Evolutionary conservation across 2,113 vertebrate species (phyloP).

Genomic region (Meleagris gallopavo): DNA sequence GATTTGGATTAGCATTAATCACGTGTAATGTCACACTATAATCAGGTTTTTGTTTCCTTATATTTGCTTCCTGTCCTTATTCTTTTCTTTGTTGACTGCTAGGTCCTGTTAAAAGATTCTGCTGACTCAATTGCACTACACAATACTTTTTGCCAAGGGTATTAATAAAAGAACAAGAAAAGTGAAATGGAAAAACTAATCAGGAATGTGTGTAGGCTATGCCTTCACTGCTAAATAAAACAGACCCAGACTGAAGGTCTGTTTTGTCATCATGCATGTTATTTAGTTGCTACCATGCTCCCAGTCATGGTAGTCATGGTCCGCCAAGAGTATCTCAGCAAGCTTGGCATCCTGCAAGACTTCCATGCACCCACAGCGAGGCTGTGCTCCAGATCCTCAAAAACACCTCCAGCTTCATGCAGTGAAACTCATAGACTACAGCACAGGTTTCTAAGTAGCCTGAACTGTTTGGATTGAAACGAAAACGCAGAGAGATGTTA

Average conservation of each 20-base stretch:
- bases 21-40: neutral
- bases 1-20: neutral
- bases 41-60: conserved; percentile 6
- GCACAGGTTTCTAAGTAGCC: neutral
- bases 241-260: neutral
- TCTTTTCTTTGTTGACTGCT: neutral
- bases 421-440: neutral
- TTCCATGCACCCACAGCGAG: neutral
- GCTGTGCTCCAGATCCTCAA: neutral
- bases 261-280: neutral
- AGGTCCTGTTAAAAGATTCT: neutral
- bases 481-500: neutral
- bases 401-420: neutral
- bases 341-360: neutral
- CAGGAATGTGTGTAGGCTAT: neutral
- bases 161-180: neutral
- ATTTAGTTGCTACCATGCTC: neutral
- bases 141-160: neutral
- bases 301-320: neutral
- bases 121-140: neutral
- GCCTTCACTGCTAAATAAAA: neutral
- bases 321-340: neutral
- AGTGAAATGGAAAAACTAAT: neutral
- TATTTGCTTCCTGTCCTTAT: neutral
- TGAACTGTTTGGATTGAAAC: neutral